Percentiles rank a stretch among this genome's conserved stretches.
These are phyloP conservation scores for Torymus auratus DNA, from an alignment of 2,888 invertebrate genomes.

Conservation along the genomic window DNA sequence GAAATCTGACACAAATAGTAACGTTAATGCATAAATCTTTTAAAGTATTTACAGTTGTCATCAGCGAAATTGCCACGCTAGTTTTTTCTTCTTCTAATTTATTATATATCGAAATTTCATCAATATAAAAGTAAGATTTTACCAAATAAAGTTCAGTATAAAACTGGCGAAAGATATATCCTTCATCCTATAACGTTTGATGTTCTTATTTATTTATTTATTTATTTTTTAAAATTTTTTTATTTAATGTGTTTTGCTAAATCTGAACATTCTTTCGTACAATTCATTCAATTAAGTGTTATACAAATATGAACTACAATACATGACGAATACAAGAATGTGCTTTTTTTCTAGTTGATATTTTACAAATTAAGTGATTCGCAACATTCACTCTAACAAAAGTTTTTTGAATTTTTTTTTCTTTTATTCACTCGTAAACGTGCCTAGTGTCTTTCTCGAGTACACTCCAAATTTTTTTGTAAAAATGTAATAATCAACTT, in stretches of 20 bases:
- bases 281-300: slow-evolving; percentile 56
- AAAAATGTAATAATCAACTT: slow-evolving; percentile 33
- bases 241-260: slow-evolving; percentile 40
- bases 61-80: slow-evolving; percentile 39
- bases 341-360: slow-evolving; percentile 25
- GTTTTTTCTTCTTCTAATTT: slow-evolving; percentile 42
- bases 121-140: slow-evolving; percentile 72
- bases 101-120: slow-evolving; percentile 58
- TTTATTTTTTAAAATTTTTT: slow-evolving; percentile 11
- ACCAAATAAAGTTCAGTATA: slow-evolving; percentile 71
- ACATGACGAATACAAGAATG: slow-evolving; percentile 41
- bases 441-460: not conserved
- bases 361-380: slow-evolving; percentile 42
- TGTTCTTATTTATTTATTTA: slow-evolving; percentile 11
- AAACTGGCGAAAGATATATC: slow-evolving; percentile 65
- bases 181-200: slow-evolving; percentile 25
- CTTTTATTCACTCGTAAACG: not conserved
- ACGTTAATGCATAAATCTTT: slow-evolving; percentile 68
- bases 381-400: slow-evolving; percentile 28
- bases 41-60: slow-evolving; percentile 69
- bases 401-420: slow-evolving; percentile 25
- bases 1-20: slow-evolving; percentile 67
- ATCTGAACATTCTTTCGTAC: slow-evolving; percentile 55
- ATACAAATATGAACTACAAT: slow-evolving; percentile 50
- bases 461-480: slow-evolving; percentile 29